Evolutionary conservation across 1,140 invertebrate genomes (phyloP), one percentile per base, ranked within the genome.

Genomic region (Drosophila prosaltans): DNA sequence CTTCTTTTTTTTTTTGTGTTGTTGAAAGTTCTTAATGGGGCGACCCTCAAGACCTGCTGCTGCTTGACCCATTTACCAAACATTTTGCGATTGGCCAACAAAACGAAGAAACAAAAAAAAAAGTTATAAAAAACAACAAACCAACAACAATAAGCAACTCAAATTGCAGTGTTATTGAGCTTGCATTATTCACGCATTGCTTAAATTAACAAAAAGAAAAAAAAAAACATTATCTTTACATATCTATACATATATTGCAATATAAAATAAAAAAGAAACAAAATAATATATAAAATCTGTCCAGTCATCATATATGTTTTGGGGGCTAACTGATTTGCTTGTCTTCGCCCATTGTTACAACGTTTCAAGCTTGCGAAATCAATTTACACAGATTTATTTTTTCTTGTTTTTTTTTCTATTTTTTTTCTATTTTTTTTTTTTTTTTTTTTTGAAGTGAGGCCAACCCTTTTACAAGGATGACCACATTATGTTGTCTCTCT

Each of bases 91-190:
- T 74, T 74, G 66, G 39, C 65, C 70, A 77, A 77, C 36, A 59
- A 32, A 69, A 36, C 40, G 26, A 51, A 51, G 10, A 7, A 3
- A 48, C 21, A 48, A 51, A 51, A 51, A 26, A 7, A 3, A 48
- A 48, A 48, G 7, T 5, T 5, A 48, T 48, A 32, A 61, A 43
- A 69, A 41, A 58, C 4, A 30, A 3, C 2, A 30, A 2, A 30
- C 2, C 28, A 30, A 30, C 28, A 30, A 30, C 28, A 36, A 36
- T 4, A 36, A 65, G 51, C 77, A 68, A 48, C 60, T 68, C 61
- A 45, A 78, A 85, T 85, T 77, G 67, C 67, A 65, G 58, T 69
- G 74, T 72, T 84, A 85, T 84, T 84, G 81, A 71, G 69, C 69
- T 65, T 54, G 69, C 73, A 85, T 83, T 83, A 75, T 71, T 63